These are phyloP conservation scores for Andrena chrysosceles DNA, from an alignment of 2,888 invertebrate genomes.

Conservation along the genomic window DNA sequence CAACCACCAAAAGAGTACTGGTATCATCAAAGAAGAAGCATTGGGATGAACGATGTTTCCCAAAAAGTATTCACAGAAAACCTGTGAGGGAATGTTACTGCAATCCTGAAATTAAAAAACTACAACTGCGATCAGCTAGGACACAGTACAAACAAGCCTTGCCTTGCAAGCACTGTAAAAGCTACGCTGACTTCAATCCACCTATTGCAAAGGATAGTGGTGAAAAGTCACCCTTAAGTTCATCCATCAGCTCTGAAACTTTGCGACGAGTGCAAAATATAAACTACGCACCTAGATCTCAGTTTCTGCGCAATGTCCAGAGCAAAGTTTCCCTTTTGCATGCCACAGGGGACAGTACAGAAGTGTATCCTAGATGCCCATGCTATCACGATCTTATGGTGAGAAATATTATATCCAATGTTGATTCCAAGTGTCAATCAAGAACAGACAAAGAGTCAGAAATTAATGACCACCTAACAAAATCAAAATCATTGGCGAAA, in stretches of 20 bases:
- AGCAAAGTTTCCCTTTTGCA: constrained; percentile 61
- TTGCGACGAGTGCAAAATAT: constrained; percentile 73
- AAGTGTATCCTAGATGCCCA: constrained; percentile 28
- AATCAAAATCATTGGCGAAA: neutral
- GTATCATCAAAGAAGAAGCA: constrained; percentile 73
- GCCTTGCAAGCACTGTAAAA: constrained; percentile 63
- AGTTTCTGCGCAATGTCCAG: constrained; percentile 77
- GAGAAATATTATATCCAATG: neutral
- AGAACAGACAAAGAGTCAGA: constrained; percentile 1
- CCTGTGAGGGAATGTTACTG: constrained; percentile 80
- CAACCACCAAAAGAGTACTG: constrained; percentile 63
- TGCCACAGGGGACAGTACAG: constrained; percentile 22
- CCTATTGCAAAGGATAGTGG: constrained; percentile 13
- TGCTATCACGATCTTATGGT: constrained; percentile 28
- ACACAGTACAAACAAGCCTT: constrained; percentile 50
- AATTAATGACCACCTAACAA: neutral
- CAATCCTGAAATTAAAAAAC: constrained; percentile 57
- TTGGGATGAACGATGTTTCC: constrained; percentile 2
- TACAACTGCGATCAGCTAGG: constrained; percentile 54
- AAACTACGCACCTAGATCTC: constrained; percentile 77
- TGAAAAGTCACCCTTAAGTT: neutral
- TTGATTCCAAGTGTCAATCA: neutral
- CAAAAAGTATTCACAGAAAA: constrained; percentile 58
- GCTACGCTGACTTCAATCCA: constrained; percentile 44
- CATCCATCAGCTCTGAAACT: constrained; percentile 73